Conservation (phyloP, 2,888 invertebrate genomes). For the Leptopilina drosophilae region DNA sequence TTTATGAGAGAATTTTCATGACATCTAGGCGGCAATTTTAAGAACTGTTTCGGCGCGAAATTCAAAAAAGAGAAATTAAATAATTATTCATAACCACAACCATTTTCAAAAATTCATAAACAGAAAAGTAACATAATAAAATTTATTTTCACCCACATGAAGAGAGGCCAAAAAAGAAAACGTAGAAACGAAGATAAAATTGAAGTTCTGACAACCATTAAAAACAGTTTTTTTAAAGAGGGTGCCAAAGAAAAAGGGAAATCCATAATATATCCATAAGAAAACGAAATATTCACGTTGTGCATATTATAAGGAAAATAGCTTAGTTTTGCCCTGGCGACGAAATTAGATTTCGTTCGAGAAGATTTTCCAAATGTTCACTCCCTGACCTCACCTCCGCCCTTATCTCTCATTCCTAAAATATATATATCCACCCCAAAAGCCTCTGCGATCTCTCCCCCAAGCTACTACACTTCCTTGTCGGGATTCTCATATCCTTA, state of each 20-base stretch:
- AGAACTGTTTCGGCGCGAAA: too few species aligned
- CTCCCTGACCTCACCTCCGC: slow-evolving; percentile 58
- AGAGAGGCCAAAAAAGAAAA: neutral
- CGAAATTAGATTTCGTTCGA: slow-evolving; percentile 71
- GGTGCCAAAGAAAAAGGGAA: slow-evolving; percentile 7
- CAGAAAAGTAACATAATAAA: too few species aligned
- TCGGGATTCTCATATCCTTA: slow-evolving; percentile 66
- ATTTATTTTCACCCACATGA: neutral
- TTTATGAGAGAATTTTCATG: too few species aligned
- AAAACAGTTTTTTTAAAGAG: slow-evolving; percentile 8
- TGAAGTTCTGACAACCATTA: slow-evolving; percentile 16
- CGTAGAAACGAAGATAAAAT: neutral
- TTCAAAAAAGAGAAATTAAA: too few species aligned
- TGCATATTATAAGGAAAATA: slow-evolving; percentile 67
- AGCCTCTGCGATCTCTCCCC: slow-evolving; percentile 50
- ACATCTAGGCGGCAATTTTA: too few species aligned
- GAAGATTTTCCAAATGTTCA: slow-evolving; percentile 68
- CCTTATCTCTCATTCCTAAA: slow-evolving; percentile 51
- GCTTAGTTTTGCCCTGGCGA: slow-evolving; percentile 65
- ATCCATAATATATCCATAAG: neutral
- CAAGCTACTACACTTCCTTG: slow-evolving; percentile 47
- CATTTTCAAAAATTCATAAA: too few species aligned
- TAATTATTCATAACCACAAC: too few species aligned
- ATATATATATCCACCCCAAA: slow-evolving; percentile 41
- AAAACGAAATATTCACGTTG: slow-evolving; percentile 48